Evolutionary conservation across 2,113 vertebrate species (phyloP).

Genomic region (Cheirogaleus medius): DNA sequence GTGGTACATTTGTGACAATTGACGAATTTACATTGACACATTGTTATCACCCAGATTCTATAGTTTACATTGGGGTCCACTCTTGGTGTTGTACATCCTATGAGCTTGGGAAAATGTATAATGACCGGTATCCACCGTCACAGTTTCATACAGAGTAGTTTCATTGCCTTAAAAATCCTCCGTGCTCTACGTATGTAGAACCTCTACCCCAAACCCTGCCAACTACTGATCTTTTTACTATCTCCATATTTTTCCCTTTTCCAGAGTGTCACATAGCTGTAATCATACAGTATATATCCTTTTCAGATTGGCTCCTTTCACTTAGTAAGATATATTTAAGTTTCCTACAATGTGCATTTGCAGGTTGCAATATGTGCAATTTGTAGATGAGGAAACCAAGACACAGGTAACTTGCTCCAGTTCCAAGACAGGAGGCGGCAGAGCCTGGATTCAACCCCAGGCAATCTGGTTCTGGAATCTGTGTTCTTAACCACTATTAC

Average conservation of each 20-base stretch:
- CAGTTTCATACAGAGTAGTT: not conserved
- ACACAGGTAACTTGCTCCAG: not conserved
- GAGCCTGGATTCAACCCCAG: not conserved
- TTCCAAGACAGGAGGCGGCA: not conserved
- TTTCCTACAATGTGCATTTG: not conserved
- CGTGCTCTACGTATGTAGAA: not conserved
- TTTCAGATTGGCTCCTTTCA: not conserved
- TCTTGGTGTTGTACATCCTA: not conserved
- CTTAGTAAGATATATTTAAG: not conserved
- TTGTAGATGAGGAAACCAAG: not conserved
- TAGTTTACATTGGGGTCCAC: not conserved
- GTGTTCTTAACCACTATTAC: not conserved
- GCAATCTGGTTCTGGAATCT: not conserved
- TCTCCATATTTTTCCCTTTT: not conserved
- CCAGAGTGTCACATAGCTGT: not conserved
- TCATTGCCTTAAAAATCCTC: not conserved
- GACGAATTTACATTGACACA: not conserved
- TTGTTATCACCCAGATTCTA: not conserved
- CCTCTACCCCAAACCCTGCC: not conserved
- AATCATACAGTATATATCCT: not conserved
- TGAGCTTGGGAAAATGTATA: not conserved
- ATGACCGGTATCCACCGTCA: not conserved
- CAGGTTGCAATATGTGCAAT: not conserved
- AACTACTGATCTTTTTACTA: not conserved
- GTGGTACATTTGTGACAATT: not conserved